Evolutionary conservation across 2,113 vertebrate genomes (phyloP).

Genomic region (Elachura formosa): DNA sequence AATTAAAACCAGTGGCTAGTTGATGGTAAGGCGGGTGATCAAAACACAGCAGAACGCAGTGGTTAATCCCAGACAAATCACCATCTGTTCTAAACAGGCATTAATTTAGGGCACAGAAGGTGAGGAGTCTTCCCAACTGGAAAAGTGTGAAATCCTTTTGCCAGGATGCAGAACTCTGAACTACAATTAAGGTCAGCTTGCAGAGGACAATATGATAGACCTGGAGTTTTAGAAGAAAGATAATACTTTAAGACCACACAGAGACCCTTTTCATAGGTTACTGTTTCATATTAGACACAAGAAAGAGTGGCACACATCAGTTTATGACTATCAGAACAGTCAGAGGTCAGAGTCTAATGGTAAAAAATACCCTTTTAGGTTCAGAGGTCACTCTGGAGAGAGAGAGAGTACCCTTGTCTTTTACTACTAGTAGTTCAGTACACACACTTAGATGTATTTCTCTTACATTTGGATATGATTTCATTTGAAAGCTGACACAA

Average conservation of each 20-base stretch:
- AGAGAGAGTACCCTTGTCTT: not conserved
- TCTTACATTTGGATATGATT: not conserved
- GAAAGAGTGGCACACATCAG: not conserved
- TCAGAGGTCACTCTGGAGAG: too few relatives aligned
- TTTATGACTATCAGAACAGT: not conserved
- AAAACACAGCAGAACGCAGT: not conserved
- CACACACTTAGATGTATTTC: not conserved
- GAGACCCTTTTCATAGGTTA: not conserved
- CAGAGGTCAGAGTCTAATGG: not conserved
- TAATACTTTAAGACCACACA: not conserved
- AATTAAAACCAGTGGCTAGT: not conserved
- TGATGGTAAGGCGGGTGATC: not conserved
- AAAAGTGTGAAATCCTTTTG: accelerated
- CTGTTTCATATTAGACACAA: not conserved
- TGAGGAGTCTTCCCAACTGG: not conserved
- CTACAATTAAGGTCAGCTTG: not conserved
- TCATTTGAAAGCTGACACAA: not conserved
- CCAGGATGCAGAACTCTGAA: not conserved
- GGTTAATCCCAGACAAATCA: not conserved
- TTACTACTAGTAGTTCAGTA: not conserved
- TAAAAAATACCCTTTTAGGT: not conserved
- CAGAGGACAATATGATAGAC: not conserved
- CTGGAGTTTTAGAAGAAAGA: not conserved
- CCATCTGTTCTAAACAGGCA: not conserved
- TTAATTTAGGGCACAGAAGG: not conserved